These are phyloP conservation scores for Naso thynnoides DNA, from an alignment of 2,797 vertebrate species.

Conservation along the genomic window DNA sequence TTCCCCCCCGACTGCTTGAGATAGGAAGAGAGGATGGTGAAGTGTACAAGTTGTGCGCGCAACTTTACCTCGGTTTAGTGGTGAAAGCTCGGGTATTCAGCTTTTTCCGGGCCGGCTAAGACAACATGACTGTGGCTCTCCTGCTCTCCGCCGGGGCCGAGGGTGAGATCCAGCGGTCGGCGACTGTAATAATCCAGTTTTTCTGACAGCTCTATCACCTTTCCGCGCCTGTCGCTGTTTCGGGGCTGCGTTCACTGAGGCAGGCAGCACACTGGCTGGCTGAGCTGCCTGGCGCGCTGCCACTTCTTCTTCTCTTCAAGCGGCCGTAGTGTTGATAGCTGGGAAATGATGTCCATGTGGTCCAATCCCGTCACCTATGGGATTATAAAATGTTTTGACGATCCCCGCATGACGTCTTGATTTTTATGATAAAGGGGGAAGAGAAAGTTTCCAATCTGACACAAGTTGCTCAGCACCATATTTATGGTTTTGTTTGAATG, in stretches of 20 bases:
- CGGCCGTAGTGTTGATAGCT: slow-evolving; percentile 71
- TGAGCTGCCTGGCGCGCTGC: slow-evolving; percentile 61
- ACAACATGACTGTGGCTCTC: slow-evolving; percentile 58
- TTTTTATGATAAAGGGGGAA: neutral
- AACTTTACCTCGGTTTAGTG: slow-evolving; percentile 81
- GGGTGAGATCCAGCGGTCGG: slow-evolving; percentile 48
- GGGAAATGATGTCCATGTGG: slow-evolving; percentile 87
- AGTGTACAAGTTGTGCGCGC: slow-evolving; percentile 57
- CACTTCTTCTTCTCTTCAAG: slow-evolving; percentile 55
- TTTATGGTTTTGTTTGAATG: neutral
- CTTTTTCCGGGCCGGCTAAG: slow-evolving; percentile 40
- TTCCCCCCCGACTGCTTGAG: neutral
- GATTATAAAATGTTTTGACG: slow-evolving; percentile 20
- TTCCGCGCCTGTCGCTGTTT: slow-evolving; percentile 45
- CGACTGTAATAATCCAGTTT: slow-evolving; percentile 40
- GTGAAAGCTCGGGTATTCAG: slow-evolving; percentile 58
- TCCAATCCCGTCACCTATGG: slow-evolving; percentile 6
- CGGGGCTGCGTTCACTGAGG: slow-evolving; percentile 50
- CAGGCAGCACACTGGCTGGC: slow-evolving; percentile 46
- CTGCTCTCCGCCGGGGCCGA: slow-evolving; percentile 36
- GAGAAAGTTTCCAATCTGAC: too few relatives aligned
- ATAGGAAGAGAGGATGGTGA: slow-evolving; percentile 51
- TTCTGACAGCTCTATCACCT: slow-evolving; percentile 57
- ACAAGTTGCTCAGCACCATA: neutral
- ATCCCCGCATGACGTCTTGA: slow-evolving; percentile 10